These are phyloP conservation scores for Botia almorhae DNA, from an alignment of 2,797 vertebrate species.

Conservation along the genomic window DNA sequence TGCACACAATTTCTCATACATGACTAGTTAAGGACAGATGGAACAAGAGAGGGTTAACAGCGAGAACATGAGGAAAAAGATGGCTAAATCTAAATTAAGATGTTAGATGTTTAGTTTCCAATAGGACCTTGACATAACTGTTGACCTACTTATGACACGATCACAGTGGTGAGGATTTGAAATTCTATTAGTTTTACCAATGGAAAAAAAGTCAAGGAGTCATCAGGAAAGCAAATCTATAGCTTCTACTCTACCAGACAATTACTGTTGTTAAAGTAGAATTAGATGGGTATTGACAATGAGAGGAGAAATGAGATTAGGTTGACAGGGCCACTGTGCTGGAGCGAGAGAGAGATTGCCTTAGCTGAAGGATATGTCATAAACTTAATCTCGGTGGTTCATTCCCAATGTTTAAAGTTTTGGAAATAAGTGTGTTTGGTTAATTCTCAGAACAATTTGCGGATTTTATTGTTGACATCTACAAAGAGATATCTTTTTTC, in stretches of 20 bases:
- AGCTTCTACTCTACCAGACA: conserved; percentile 99
- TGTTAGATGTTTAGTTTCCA: conserved; percentile 97
- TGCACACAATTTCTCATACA: conserved; percentile 82
- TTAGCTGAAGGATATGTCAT: conserved; percentile 73
- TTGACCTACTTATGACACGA: conserved; percentile 99
- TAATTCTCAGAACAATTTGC: neutral
- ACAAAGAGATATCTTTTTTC: no score
- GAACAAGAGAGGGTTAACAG: conserved; percentile 58
- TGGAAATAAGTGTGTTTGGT: neutral
- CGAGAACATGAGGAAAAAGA: conserved; percentile 66
- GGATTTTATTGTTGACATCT: no score
- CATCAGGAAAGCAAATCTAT: conserved; percentile 99
- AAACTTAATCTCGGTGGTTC: conserved; percentile 22
- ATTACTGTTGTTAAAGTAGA: conserved; percentile 99
- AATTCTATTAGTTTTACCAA: conserved; percentile 99
- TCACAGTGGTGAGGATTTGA: conserved; percentile 95
- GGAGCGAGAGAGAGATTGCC: conserved; percentile 62
- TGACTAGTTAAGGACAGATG: conserved; percentile 60
- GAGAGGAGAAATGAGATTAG: conserved; percentile 84
- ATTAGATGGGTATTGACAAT: conserved; percentile 99
- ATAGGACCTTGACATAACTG: conserved; percentile 99
- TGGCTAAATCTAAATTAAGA: conserved; percentile 98
- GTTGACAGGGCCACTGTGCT: conserved; percentile 56
- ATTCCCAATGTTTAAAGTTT: conserved; percentile 65
- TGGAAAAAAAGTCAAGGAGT: conserved; percentile 97